phyloP scores from a whole-genome alignment of 2,113 vertebrate species.

The Malaclemys terrapin region DNA sequence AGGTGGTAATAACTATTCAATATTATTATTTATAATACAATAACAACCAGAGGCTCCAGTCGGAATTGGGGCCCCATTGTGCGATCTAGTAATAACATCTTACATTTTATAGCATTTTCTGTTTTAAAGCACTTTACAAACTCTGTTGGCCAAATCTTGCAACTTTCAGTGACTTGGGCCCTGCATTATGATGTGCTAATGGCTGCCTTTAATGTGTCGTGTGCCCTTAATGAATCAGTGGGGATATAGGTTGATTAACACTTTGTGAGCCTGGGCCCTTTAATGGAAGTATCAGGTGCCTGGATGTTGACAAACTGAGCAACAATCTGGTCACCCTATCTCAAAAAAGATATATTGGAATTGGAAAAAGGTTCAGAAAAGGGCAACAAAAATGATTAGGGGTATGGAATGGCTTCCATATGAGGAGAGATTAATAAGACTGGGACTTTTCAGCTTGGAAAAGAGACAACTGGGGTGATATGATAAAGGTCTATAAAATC shows the following conservation, averaged over 20 bases:
- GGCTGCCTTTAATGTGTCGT: not conserved
- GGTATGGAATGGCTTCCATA: too few species aligned
- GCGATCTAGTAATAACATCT: not conserved
- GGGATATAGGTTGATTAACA: not conserved
- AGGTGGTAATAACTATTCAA: constrained; percentile 11
- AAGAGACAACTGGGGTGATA: too few species aligned
- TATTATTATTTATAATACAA: not conserved
- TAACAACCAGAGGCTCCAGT: not conserved
- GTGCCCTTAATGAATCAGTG: not conserved
- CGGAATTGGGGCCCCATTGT: not conserved
- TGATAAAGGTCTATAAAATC: too few species aligned
- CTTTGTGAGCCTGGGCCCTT: not conserved
- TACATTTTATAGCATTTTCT: not conserved
- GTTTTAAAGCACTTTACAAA: not conserved
- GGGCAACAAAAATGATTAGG: too few species aligned
- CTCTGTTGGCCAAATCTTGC: not conserved
- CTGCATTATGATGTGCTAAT: not conserved
- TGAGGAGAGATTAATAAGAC: too few species aligned
- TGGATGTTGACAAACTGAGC: too few species aligned
- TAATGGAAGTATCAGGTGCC: too few species aligned
- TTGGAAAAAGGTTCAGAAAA: too few species aligned
- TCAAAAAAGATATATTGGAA: too few species aligned
- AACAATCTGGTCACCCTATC: too few species aligned
- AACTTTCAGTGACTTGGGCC: not conserved
- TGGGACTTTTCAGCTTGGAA: too few species aligned